Conservation (phyloP, 23 tunicate species). For the Diplosoma virens region DNA sequence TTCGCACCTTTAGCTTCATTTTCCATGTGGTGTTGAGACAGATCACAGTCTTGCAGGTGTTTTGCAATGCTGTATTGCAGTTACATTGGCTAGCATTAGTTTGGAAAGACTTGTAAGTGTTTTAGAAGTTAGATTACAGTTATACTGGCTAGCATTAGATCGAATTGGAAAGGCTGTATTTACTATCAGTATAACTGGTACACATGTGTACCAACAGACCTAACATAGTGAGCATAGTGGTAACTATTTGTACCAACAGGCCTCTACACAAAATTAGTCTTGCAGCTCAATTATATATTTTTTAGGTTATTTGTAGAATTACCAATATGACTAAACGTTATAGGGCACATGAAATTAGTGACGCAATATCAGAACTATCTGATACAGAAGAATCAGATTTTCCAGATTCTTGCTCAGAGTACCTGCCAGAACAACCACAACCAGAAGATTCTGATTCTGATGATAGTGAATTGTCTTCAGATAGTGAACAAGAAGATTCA, state of each 20-base stretch:
- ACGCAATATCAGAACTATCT: background rate
- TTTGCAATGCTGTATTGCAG: constrained; percentile 3
- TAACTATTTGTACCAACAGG: constrained; percentile 22
- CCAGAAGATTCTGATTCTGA: constrained; percentile 28
- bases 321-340: background rate
- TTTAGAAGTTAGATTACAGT: background rate
- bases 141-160: constrained; percentile 7
- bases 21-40: background rate
- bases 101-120: background rate
- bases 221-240: background rate
- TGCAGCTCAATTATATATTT: constrained; percentile 2
- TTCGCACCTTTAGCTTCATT: background rate
- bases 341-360: constrained; percentile 3
- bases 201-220: background rate
- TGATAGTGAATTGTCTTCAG: constrained; percentile 25
- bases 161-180: background rate
- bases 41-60: constrained; percentile 14
- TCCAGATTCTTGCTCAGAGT: constrained; percentile 22
- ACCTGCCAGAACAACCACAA: constrained; percentile 20
- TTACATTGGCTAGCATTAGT: constrained; percentile 22
- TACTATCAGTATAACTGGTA: background rate
- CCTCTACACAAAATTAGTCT: constrained; percentile 15
- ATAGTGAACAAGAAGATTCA: constrained; percentile 18
- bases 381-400: background rate
- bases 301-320: background rate